These are phyloP conservation scores for Holacanthella duospinosa DNA, from an alignment of 2,888 invertebrate species.

Conservation along the genomic window DNA sequence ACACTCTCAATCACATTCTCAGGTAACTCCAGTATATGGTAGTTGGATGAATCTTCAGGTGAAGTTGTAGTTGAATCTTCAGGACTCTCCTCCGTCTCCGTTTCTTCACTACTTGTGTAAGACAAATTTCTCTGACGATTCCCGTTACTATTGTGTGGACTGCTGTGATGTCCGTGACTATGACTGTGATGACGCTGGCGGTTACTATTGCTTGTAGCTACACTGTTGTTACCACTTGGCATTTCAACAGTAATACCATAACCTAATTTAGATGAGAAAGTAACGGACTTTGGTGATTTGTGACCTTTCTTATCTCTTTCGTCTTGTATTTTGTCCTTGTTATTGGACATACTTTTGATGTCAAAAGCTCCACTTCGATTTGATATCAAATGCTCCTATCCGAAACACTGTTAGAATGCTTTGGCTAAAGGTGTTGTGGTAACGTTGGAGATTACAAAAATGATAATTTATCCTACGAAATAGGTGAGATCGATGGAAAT, in stretches of 20 bases:
- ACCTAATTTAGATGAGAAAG: background rate
- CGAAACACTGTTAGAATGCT: too few relatives aligned
- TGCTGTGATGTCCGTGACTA: background rate
- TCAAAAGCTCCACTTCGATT: too few relatives aligned
- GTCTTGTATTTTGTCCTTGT: background rate
- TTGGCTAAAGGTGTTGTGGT: too few relatives aligned
- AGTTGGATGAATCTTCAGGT: background rate
- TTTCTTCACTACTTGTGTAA: background rate
- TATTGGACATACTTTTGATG: background rate
- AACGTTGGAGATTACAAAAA: too few relatives aligned
- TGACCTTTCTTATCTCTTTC: background rate
- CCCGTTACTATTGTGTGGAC: background rate
- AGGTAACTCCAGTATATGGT: constrained; percentile 47
- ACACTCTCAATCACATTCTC: constrained; percentile 77
- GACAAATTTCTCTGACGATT: background rate
- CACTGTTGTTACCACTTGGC: background rate
- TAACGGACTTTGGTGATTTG: background rate
- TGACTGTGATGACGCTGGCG: background rate
- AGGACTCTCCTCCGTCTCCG: background rate
- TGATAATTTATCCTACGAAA: too few relatives aligned
- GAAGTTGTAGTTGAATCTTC: background rate
- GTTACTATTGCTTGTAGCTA: background rate
- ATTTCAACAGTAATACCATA: too few relatives aligned
- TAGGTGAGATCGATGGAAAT: too few relatives aligned
- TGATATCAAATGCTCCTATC: too few relatives aligned